These are phyloP conservation scores for Ormyrus rosae DNA, from an alignment of 2,888 invertebrate genomes.

Conservation along the genomic window DNA sequence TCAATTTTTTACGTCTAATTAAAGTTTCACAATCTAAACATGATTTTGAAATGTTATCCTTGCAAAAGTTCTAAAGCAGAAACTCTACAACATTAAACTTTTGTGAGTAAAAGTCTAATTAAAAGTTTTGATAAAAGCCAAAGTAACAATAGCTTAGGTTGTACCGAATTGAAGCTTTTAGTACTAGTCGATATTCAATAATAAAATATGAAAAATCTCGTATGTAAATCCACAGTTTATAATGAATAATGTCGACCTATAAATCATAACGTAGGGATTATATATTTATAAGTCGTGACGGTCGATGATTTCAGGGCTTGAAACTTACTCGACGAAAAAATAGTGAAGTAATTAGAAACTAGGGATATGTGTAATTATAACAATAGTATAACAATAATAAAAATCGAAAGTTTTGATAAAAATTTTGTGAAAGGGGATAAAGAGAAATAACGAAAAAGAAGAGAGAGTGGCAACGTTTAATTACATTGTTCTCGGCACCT, in stretches of 20 bases:
- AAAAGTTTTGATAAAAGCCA: too few species aligned
- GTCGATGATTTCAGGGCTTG: constrained; percentile 11
- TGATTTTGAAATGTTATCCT: too few species aligned
- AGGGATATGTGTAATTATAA: constrained; percentile 43
- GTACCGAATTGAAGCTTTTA: too few species aligned
- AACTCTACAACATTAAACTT: too few species aligned
- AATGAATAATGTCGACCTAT: background rate
- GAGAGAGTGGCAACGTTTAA: constrained; percentile 64
- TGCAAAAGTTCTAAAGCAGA: too few species aligned
- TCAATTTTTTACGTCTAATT: too few species aligned
- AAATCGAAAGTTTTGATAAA: constrained; percentile 34
- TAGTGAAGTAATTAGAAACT: constrained; percentile 34
- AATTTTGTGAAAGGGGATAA: constrained; percentile 22
- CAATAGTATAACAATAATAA: constrained; percentile 48
- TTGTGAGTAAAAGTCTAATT: too few species aligned
- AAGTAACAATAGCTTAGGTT: too few species aligned
- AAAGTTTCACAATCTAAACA: too few species aligned
- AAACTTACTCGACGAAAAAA: constrained; percentile 36
- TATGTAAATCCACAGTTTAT: constrained; percentile 27
- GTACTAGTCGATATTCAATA: too few species aligned
- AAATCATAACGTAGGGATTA: background rate
- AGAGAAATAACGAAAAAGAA: constrained; percentile 50
- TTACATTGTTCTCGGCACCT: constrained; percentile 74
- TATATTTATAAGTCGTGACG: constrained; percentile 7
- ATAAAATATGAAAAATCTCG: too few species aligned